phyloP scores from a whole-genome alignment of 2,888 invertebrate genomes.

The Colostygia pectinataria region DNA sequence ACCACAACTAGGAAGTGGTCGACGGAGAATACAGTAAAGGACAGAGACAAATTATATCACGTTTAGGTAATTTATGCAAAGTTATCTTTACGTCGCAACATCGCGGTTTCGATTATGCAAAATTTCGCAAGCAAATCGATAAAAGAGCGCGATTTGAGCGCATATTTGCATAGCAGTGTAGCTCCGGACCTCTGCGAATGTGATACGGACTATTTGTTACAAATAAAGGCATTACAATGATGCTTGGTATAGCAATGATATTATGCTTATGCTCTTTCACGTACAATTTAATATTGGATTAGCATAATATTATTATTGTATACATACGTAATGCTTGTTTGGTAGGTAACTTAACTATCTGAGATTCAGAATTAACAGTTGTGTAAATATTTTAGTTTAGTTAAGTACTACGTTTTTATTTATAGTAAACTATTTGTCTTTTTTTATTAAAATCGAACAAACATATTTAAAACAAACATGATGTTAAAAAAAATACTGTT shows the following conservation, averaged over 20 bases:
- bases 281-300: slow-evolving; percentile 9
- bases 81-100: slow-evolving; percentile 42
- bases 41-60: slow-evolving; percentile 41
- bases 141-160: slow-evolving; percentile 30
- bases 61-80: slow-evolving; percentile 44
- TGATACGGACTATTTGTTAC: slow-evolving; percentile 38
- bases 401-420: too few relatives aligned
- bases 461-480: too few relatives aligned
- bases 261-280: slow-evolving; percentile 9
- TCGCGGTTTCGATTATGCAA: slow-evolving; percentile 40
- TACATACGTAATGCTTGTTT: too few relatives aligned
- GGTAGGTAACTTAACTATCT: too few relatives aligned
- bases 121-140: slow-evolving; percentile 41
- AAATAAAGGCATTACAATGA: slow-evolving; percentile 44
- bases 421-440: too few relatives aligned
- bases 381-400: too few relatives aligned
- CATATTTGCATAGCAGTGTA: slow-evolving; percentile 36
- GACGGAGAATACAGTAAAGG: slow-evolving; percentile 1
- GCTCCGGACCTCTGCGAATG: slow-evolving; percentile 20
- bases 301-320: too few relatives aligned
- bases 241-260: slow-evolving; percentile 29
- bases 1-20: slow-evolving; percentile 20
- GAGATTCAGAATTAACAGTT: too few relatives aligned
- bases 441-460: too few relatives aligned
- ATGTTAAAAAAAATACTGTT: too few relatives aligned